phyloP scores from a whole-genome alignment of 2,113 vertebrate species.

The Scomber scombrus region DNA sequence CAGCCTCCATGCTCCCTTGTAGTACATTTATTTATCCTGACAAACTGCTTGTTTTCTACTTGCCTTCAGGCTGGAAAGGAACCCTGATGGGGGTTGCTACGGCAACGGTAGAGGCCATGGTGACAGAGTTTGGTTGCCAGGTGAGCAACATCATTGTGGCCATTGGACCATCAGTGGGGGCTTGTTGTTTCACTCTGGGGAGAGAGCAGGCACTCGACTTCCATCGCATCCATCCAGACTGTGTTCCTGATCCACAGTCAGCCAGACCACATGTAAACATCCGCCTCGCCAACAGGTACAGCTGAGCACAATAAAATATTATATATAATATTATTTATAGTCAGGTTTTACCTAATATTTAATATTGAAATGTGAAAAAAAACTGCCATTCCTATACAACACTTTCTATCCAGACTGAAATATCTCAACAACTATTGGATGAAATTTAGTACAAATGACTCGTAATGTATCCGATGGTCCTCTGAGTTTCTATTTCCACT shows the following conservation, averaged over 20 bases:
- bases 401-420: too few species aligned
- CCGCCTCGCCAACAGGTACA: constrained; percentile 90
- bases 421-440: too few species aligned
- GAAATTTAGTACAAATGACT: too few species aligned
- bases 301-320: background rate
- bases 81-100: constrained; percentile 91
- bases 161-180: constrained; percentile 91
- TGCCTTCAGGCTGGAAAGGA: constrained; percentile 91
- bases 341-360: too few species aligned
- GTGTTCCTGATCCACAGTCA: constrained; percentile 84
- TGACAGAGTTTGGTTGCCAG: constrained; percentile 85
- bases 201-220: constrained; percentile 86
- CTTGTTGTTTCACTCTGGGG: constrained; percentile 91
- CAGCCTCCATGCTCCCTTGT: background rate
- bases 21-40: too few species aligned
- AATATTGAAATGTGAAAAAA: too few species aligned
- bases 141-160: constrained; percentile 87
- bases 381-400: too few species aligned
- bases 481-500: too few species aligned
- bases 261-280: constrained; percentile 87
- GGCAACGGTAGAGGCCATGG: constrained; percentile 92
- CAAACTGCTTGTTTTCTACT: background rate
- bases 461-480: too few species aligned
- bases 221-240: constrained; percentile 86
- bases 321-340: too few species aligned